Evolutionary conservation across 2,797 vertebrate genomes (phyloP), one percentile per base, ranked within the genome.

Genomic region (Rachycentron canadum): DNA sequence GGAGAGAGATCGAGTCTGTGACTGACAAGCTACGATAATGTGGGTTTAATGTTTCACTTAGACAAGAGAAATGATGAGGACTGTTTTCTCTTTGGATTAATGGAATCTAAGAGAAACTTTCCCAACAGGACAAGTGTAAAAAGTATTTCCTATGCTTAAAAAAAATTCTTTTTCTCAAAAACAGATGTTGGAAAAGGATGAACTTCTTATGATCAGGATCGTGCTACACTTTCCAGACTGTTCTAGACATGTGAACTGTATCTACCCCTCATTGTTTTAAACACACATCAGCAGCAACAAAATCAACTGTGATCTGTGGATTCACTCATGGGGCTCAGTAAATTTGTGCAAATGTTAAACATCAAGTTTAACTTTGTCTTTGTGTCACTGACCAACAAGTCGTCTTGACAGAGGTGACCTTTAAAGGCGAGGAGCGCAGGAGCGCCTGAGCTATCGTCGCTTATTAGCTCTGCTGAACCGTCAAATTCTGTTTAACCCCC

Each of bases 31-130:
- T 25, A 25, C 49, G 23, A n/a, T 50, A 13, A 25, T 13, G 47
- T 25, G 32, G 57, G 38, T 60, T 64, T 61, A 12, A 47, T 63
- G 41, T 63, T 30, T 32, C 28, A 64, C 5, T n/a, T 12, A 58
- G 1, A 14, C 56, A 36, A 8, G 32, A 14, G 32, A 58, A 36
- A 58, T 0, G 19, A 21, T 3, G 19, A 7, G 17, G 41, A 45
- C 17, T 45, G 17, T 45, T 8, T 6, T 19, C 41, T 19, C 41
- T 7, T 45, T 45, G 41, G 17, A n/a, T n/a, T 49, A 23, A 23
- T n/a, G 47, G 47, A 1, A 8, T 17, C 40, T 41, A 14, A 43
- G 41, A 49, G 45, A 49, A n/a, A n/a, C 41, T 5, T 43, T 17
- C 16, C 16, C 41, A 17, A 43, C 45, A 8, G 43, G 43, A 21